Evolutionary conservation across 2,888 invertebrate species (phyloP).

Genomic region (Orthonevra nobilis): DNA sequence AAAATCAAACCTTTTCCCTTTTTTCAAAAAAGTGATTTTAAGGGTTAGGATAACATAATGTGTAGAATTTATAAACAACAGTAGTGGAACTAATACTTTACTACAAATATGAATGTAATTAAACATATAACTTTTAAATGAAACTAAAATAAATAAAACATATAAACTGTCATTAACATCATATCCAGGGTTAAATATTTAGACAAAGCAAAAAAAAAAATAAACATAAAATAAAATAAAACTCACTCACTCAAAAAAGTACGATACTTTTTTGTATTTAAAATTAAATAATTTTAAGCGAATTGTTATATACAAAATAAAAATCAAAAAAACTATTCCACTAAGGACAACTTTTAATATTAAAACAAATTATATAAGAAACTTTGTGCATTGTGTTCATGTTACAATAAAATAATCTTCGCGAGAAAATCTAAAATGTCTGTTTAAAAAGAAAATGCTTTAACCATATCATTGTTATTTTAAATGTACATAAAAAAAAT

Average conservation of each 20-base stretch:
- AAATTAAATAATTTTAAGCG: conserved; percentile 58
- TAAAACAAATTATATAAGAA: conserved; percentile 47
- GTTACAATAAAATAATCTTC: conserved; percentile 68
- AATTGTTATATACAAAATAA: conserved; percentile 67
- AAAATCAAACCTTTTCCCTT: conserved; percentile 39
- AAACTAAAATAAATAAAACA: conserved; percentile 43
- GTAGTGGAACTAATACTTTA: conserved; percentile 53
- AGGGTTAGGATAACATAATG: conserved; percentile 27
- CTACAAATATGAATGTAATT: conserved; percentile 63
- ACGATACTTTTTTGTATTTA: conserved; percentile 67
- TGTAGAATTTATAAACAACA: conserved; percentile 41
- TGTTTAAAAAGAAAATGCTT: conserved; percentile 62
- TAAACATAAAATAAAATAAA: conserved; percentile 41
- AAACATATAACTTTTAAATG: conserved; percentile 44
- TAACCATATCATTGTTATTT: conserved; percentile 69
- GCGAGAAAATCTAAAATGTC: conserved; percentile 67
- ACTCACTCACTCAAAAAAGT: conserved; percentile 51
- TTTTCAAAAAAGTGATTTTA: conserved; percentile 48
- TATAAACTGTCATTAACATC: conserved; percentile 68
- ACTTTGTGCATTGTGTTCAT: conserved; percentile 69
- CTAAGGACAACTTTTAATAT: conserved; percentile 56
- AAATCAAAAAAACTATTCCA: conserved; percentile 46
- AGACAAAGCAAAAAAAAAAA: no score
- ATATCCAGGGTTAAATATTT: conserved; percentile 67
- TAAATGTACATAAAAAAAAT: conserved; percentile 49